Conservation (phyloP, 2,797 vertebrate species). For the Champsocephalus gunnari region DNA sequence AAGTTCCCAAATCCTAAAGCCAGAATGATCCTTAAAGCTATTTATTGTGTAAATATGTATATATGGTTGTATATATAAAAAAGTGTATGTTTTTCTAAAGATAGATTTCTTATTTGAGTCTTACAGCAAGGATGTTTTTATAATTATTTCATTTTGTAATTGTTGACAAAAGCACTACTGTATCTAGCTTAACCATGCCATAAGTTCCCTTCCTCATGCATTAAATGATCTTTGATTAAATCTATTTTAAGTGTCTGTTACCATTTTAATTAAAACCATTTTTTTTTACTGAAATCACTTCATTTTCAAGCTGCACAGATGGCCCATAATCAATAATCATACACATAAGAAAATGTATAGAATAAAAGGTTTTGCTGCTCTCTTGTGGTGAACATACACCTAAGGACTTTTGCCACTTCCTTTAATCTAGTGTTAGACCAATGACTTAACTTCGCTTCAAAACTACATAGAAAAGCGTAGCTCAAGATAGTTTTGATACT, state of each 20-base stretch:
- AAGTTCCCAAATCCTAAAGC: constrained; percentile 72
- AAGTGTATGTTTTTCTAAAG: constrained; percentile 40
- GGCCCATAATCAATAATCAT: neutral
- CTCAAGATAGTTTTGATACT: neutral
- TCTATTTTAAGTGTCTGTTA: constrained; percentile 20
- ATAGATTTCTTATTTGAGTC: constrained; percentile 16
- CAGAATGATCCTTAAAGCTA: constrained; percentile 34
- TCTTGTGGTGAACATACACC: constrained; percentile 27
- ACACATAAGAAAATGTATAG: neutral
- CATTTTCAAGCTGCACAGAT: neutral
- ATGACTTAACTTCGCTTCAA: neutral
- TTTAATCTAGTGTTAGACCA: neutral
- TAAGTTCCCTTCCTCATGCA: constrained; percentile 6
- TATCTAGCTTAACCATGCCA: constrained; percentile 23
- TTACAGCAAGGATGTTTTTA: neutral
- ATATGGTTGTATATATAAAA: constrained; percentile 61
- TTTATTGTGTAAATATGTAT: constrained; percentile 76
- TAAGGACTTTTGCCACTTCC: neutral
- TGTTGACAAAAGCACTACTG: constrained; percentile 71
- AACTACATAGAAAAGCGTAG: neutral
- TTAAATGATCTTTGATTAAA: constrained; percentile 26
- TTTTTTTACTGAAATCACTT: neutral
- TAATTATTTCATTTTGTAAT: constrained; percentile 36
- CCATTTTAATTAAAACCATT: neutral
- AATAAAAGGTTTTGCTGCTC: constrained; percentile 33